These are phyloP conservation scores for Palythoa caribaeorum DNA, from an alignment of 92 coral and sea anemone species.

Conservation along the genomic window DNA sequence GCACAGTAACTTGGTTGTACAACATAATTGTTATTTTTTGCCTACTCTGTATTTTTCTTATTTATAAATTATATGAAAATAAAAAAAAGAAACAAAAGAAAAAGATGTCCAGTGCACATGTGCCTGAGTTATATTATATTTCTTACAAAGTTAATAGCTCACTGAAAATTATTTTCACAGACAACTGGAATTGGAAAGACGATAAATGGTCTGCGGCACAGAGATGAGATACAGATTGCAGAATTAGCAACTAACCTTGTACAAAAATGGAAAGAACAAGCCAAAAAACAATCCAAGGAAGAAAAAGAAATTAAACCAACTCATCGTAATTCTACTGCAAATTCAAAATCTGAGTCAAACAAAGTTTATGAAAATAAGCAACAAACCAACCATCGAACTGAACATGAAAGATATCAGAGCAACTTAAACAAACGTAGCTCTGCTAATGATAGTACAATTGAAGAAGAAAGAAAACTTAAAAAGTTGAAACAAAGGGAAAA, in stretches of 20 bases:
- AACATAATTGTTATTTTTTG: too few species aligned
- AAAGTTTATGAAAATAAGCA: not conserved
- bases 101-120: too few species aligned
- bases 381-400: not conserved
- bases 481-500: constrained; percentile 38
- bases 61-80: too few species aligned
- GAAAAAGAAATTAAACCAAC: not conserved
- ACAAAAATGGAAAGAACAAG: constrained; percentile 81
- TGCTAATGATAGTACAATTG: not conserved
- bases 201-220: constrained; percentile 80
- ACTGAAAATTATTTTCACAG: constrained; percentile 46
- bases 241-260: constrained; percentile 76
- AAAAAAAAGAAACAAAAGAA: too few species aligned
- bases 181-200: constrained; percentile 96
- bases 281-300: constrained; percentile 40
- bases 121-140: too few species aligned
- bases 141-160: not conserved
- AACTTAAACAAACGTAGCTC: not conserved
- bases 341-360: not conserved
- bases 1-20: too few species aligned
- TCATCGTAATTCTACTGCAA: not conserved
- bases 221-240: constrained; percentile 65
- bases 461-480: constrained; percentile 36
- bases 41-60: too few species aligned
- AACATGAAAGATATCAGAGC: not conserved